These are phyloP conservation scores for Erinaceus europaeus DNA, from an alignment of 2,113 vertebrate genomes.

Conservation along the genomic window DNA sequence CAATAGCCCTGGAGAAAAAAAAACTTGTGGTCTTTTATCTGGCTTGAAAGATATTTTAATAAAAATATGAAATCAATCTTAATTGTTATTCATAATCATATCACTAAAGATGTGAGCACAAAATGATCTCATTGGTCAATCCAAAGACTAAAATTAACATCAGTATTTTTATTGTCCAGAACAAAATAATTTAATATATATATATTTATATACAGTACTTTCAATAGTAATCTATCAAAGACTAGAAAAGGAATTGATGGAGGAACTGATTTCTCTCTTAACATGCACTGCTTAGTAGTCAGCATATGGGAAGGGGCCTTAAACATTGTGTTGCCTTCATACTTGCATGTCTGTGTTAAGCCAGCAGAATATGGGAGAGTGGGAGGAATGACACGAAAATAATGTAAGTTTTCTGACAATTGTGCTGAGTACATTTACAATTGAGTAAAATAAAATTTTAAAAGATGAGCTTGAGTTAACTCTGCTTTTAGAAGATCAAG, in stretches of 20 bases:
- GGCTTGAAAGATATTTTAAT: slow-evolving; percentile 2
- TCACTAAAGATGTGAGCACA: background rate
- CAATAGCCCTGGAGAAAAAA: too few relatives aligned
- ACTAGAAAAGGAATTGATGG: background rate
- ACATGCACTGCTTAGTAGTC: background rate
- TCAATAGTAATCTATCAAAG: background rate
- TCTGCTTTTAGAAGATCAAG: background rate
- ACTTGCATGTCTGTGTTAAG: background rate
- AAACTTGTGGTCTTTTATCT: too few relatives aligned
- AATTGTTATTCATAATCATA: background rate
- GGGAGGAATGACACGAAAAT: background rate
- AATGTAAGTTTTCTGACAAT: background rate
- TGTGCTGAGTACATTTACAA: background rate
- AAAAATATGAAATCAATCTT: background rate
- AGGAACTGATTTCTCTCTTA: background rate
- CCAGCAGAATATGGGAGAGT: too few relatives aligned
- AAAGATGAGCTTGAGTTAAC: background rate
- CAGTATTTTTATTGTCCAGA: too few relatives aligned
- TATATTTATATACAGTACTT: background rate
- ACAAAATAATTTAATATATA: background rate
- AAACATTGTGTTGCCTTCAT: background rate
- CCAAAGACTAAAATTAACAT: background rate
- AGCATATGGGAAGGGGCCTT: background rate
- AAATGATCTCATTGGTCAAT: background rate
- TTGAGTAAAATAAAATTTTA: background rate